Conservation (phyloP, 2,888 invertebrate genomes). For the Ernsta delagoae region DNA sequence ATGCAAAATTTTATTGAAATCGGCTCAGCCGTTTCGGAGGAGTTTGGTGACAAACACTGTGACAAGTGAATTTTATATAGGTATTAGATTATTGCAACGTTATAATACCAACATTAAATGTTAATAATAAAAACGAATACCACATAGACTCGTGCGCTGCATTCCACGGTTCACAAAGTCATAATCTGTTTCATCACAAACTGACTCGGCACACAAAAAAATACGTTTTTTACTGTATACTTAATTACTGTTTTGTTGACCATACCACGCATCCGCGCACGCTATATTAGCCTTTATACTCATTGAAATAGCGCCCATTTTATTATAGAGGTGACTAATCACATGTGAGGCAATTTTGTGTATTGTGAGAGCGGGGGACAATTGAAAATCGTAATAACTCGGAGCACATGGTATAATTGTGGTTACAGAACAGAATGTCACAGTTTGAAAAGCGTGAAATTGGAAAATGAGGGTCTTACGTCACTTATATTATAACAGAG, state of each 20-base stretch:
- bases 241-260: slow-evolving; percentile 33
- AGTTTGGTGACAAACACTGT: no score
- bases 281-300: slow-evolving; percentile 23
- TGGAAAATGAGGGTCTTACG: background rate
- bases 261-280: slow-evolving; percentile 10
- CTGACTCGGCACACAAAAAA: slow-evolving; percentile 16
- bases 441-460: slow-evolving; percentile 9
- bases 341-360: slow-evolving; percentile 45
- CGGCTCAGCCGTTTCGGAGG: no score
- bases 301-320: slow-evolving; percentile 6
- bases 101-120: slow-evolving; percentile 3
- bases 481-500: background rate
- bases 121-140: slow-evolving; percentile 1
- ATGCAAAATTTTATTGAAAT: no score
- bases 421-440: background rate
- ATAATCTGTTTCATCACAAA: slow-evolving; percentile 26
- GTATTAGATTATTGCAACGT: no score
- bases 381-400: slow-evolving; percentile 37
- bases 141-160: slow-evolving; percentile 5
- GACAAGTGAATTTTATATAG: no score
- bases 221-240: slow-evolving; percentile 27
- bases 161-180: slow-evolving; percentile 20
- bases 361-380: slow-evolving; percentile 48
- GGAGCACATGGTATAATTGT: slow-evolving; percentile 39
- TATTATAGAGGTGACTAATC: slow-evolving; percentile 11